A percentile compares a stretch with the other conserved stretches of the same genome.
phyloP scores from a whole-genome alignment of 1,140 invertebrate species.

The Heliconius nattereri region DNA sequence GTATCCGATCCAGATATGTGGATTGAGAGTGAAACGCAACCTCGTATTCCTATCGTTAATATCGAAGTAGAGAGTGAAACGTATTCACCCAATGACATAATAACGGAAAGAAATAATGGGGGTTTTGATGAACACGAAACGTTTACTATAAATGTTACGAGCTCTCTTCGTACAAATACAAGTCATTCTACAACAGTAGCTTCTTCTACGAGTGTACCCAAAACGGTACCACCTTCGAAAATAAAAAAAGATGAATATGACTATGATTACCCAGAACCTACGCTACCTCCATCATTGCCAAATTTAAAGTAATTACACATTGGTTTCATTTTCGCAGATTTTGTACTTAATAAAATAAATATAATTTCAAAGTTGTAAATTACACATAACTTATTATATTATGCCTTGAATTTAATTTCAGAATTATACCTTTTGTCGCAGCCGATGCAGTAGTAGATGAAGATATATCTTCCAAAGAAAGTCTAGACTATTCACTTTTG shows the following conservation, averaged over 20 bases:
- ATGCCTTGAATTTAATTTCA: conserved; percentile 66
- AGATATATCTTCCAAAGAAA: conserved; percentile 62
- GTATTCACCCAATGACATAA: conserved; percentile 65
- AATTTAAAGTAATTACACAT: conserved; percentile 83
- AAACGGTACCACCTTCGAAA: conserved; percentile 62
- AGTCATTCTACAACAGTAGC: conserved; percentile 45
- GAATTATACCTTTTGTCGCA: conserved; percentile 91
- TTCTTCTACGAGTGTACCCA: conserved; percentile 44
- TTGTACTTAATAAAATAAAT: too few species aligned
- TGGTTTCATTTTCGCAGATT: too few species aligned
- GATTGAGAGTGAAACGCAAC: conserved; percentile 51
- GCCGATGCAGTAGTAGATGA: conserved; percentile 86
- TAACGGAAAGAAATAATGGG: conserved; percentile 62
- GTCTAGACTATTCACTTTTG: conserved; percentile 57
- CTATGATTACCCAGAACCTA: conserved; percentile 87
- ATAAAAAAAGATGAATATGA: conserved; percentile 82
- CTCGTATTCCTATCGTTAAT: conserved; percentile 57
- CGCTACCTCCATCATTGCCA: conserved; percentile 87
- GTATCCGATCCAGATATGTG: conserved; percentile 49
- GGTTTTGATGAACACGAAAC: conserved; percentile 65
- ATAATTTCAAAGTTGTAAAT: too few species aligned
- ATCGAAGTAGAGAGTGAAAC: conserved; percentile 59
- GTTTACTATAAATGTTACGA: conserved; percentile 73
- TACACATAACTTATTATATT: background rate
- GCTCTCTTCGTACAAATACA: conserved; percentile 63